These are phyloP conservation scores for Caenorhabditis drosophilae DNA, from an alignment of 2,888 invertebrate species.

Conservation along the genomic window DNA sequence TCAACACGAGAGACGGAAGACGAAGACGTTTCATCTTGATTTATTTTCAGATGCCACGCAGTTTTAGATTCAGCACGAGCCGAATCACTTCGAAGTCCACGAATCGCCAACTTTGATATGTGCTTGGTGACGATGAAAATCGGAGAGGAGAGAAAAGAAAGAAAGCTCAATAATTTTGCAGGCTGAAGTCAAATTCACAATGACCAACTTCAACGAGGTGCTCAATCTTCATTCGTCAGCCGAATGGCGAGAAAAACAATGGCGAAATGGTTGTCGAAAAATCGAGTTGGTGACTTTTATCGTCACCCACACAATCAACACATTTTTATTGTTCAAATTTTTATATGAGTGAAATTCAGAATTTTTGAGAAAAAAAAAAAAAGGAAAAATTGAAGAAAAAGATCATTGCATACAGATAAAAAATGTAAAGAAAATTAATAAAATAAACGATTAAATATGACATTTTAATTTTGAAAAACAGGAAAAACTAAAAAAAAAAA, in stretches of 20 bases:
- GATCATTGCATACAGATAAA: not conserved
- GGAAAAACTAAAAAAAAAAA: too few species aligned
- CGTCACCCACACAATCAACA: conserved; percentile 20
- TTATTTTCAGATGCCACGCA: conserved; percentile 31
- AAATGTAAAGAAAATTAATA: not conserved
- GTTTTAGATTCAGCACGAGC: conserved; percentile 44
- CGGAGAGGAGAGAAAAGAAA: not conserved
- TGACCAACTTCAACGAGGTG: conserved; percentile 41
- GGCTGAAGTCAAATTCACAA: conserved; percentile 47
- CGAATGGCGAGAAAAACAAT: conserved; percentile 38
- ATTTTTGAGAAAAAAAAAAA: not conserved
- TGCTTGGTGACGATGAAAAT: conserved; percentile 28
- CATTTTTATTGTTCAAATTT: conserved; percentile 20
- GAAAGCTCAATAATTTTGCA: conserved; percentile 1
- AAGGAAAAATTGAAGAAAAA: too few species aligned
- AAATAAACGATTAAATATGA: not conserved
- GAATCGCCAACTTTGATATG: conserved; percentile 41
- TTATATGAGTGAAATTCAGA: too few species aligned
- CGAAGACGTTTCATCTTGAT: conserved; percentile 1
- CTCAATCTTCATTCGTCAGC: conserved; percentile 40
- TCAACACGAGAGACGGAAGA: too few species aligned
- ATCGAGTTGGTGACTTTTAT: conserved; percentile 22
- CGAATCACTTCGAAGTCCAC: conserved; percentile 34
- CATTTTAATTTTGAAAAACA: not conserved
- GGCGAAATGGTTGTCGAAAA: conserved; percentile 24